Conservation (phyloP, 2,888 invertebrate species). For the Melieria omissa region DNA sequence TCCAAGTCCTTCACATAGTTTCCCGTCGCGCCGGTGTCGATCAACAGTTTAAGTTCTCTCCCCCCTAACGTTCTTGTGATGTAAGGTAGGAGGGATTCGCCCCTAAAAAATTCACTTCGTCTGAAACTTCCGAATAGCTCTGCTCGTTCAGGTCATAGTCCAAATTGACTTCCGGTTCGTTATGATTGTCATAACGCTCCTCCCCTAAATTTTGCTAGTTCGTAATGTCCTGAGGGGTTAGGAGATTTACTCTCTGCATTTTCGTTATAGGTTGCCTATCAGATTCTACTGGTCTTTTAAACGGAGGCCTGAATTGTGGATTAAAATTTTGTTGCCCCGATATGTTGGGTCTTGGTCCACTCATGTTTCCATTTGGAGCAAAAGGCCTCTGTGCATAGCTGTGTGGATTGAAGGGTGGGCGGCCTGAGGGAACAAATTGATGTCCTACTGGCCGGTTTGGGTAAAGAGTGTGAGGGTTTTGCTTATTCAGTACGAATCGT, state of each 20-base stretch:
- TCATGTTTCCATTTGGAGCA: no score
- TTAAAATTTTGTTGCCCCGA: no score
- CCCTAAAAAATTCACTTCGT: constrained; percentile 17
- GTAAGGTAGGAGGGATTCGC: constrained; percentile 28
- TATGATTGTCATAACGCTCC: background rate
- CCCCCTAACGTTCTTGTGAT: constrained; percentile 19
- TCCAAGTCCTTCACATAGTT: constrained; percentile 24
- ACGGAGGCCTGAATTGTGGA: no score
- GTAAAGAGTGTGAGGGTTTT: no score
- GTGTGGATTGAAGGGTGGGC: no score
- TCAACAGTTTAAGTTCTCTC: constrained; percentile 3
- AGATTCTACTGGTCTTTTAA: background rate
- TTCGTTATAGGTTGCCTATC: background rate
- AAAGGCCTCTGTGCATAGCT: no score
- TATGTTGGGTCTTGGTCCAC: no score
- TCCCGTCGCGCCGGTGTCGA: constrained; percentile 6
- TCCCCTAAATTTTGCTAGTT: background rate
- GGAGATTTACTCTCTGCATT: constrained; percentile 10
- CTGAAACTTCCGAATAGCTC: background rate
- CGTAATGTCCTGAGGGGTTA: background rate
- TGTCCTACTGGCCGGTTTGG: no score
- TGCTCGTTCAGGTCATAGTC: background rate
- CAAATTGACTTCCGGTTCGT: background rate
- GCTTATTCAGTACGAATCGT: no score
- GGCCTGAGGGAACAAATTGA: no score